Percentiles rank a stretch among this genome's conserved stretches.
Evolutionary conservation across 2,113 vertebrate species (phyloP).

Genomic region (Clarias macrocephalus): DNA sequence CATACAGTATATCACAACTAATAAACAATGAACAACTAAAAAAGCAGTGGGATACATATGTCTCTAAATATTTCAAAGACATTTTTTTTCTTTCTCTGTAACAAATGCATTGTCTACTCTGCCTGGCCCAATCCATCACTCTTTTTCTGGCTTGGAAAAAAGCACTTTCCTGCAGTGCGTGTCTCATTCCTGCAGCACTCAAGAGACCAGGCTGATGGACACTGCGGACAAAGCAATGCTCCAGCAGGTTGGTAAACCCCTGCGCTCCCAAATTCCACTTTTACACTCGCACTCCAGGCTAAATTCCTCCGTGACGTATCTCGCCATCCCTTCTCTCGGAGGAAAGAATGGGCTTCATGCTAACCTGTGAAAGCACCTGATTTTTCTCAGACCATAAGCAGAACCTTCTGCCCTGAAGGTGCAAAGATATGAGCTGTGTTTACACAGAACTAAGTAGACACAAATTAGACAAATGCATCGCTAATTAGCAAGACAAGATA

Average conservation of each 20-base stretch:
- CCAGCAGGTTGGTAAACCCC: slow-evolving; percentile 35
- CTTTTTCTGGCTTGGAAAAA: slow-evolving; percentile 70
- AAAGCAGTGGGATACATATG: slow-evolving; percentile 72
- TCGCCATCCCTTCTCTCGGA: slow-evolving; percentile 25
- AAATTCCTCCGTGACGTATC: slow-evolving; percentile 56
- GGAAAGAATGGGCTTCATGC: slow-evolving; percentile 34
- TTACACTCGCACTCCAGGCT: slow-evolving; percentile 15
- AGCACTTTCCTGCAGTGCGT: slow-evolving; percentile 74
- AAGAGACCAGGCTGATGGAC: slow-evolving; percentile 76
- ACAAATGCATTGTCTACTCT: slow-evolving; percentile 74
- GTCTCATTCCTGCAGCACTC: slow-evolving; percentile 74
- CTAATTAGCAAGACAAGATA: background rate
- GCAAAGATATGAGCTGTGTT: background rate
- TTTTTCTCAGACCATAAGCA: slow-evolving; percentile 10
- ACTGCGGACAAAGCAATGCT: slow-evolving; percentile 64
- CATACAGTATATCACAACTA: background rate
- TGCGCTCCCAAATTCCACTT: background rate
- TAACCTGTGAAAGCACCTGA: slow-evolving; percentile 36
- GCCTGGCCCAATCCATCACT: slow-evolving; percentile 73
- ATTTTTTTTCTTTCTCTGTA: slow-evolving; percentile 55
- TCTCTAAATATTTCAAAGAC: slow-evolving; percentile 73
- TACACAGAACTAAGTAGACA: background rate
- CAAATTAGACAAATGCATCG: background rate
- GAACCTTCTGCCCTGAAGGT: background rate
- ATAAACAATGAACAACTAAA: slow-evolving; percentile 41